Evolutionary conservation across 1,140 invertebrate species (phyloP).

Genomic region (Theocolax elegans): DNA sequence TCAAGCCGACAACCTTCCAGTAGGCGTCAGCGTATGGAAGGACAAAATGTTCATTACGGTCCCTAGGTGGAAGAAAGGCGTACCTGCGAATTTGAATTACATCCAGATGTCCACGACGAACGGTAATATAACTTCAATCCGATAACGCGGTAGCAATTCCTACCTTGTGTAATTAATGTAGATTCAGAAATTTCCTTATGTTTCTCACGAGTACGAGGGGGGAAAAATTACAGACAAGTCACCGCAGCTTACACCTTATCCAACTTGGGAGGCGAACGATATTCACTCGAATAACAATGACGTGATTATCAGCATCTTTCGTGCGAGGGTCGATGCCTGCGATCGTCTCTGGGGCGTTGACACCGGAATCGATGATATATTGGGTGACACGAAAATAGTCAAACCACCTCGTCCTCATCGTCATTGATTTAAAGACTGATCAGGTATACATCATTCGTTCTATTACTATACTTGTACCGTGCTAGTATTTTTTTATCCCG

Average conservation of each 20-base stretch:
- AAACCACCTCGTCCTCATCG: slow-evolving; percentile 73
- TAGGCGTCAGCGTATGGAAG: slow-evolving; percentile 78
- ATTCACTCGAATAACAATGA: slow-evolving; percentile 62
- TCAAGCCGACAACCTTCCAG: slow-evolving; percentile 77
- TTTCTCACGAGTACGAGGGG: background rate
- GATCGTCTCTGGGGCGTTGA: slow-evolving; percentile 82
- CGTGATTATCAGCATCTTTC: slow-evolving; percentile 75
- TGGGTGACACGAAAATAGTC: slow-evolving; percentile 72
- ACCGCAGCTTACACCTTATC: slow-evolving; percentile 76
- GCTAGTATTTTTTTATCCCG: no score
- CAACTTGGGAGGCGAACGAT: slow-evolving; percentile 74
- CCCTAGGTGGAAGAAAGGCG: slow-evolving; percentile 80
- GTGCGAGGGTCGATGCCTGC: slow-evolving; percentile 76
- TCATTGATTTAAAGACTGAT: slow-evolving; percentile 80
- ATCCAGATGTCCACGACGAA: slow-evolving; percentile 64
- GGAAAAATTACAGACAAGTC: slow-evolving; percentile 62
- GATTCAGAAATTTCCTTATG: slow-evolving; percentile 23
- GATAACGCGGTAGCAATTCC: background rate
- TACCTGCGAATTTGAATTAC: slow-evolving; percentile 78
- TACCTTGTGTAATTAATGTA: slow-evolving; percentile 1
- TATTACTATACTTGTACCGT: no score
- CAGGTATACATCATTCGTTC: slow-evolving; percentile 57
- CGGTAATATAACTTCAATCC: slow-evolving; percentile 40
- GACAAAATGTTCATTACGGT: slow-evolving; percentile 83
- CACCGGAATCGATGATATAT: slow-evolving; percentile 78